phyloP scores from a whole-genome alignment of 2,888 invertebrate genomes.

The Laspeyria flexula region DNA sequence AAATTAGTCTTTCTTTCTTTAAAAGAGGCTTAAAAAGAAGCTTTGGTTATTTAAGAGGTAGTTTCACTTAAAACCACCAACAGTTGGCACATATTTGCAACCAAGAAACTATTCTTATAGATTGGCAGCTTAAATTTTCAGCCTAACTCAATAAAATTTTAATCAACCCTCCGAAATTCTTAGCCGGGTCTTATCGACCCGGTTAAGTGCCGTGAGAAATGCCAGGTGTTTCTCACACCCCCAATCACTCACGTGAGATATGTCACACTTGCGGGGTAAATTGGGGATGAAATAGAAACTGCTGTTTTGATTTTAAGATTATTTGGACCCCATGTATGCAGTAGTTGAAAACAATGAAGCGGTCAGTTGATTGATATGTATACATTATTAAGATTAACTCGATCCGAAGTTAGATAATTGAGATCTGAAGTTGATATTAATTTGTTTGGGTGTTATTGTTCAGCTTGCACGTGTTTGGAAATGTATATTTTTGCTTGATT shows the following conservation, averaged over 20 bases:
- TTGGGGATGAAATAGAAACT: slow-evolving; percentile 55
- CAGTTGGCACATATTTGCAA: no score
- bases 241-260: slow-evolving; percentile 43
- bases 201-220: slow-evolving; percentile 61
- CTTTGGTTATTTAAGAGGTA: no score
- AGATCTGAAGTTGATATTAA: slow-evolving; percentile 6
- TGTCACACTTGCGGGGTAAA: slow-evolving; percentile 50
- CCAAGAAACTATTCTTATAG: no score
- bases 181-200: slow-evolving; percentile 36
- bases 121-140: neutral
- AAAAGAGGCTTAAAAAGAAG: no score
- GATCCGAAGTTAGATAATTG: slow-evolving; percentile 2
- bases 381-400: slow-evolving; percentile 12
- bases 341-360: neutral
- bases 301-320: slow-evolving; percentile 48
- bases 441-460: slow-evolving; percentile 1
- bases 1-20: no score
- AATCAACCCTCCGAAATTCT: slow-evolving; percentile 34
- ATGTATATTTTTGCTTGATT: neutral
- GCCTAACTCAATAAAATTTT: slow-evolving; percentile 16
- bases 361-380: slow-evolving; percentile 36
- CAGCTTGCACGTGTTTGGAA: neutral
- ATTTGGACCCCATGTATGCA: slow-evolving; percentile 7
- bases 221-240: slow-evolving; percentile 49
- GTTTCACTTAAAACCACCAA: no score